Percentiles rank a stretch among this genome's conserved stretches.
These are phyloP conservation scores for Crocidura indochinensis DNA, from an alignment of 2,797 vertebrate species.

Conservation along the genomic window DNA sequence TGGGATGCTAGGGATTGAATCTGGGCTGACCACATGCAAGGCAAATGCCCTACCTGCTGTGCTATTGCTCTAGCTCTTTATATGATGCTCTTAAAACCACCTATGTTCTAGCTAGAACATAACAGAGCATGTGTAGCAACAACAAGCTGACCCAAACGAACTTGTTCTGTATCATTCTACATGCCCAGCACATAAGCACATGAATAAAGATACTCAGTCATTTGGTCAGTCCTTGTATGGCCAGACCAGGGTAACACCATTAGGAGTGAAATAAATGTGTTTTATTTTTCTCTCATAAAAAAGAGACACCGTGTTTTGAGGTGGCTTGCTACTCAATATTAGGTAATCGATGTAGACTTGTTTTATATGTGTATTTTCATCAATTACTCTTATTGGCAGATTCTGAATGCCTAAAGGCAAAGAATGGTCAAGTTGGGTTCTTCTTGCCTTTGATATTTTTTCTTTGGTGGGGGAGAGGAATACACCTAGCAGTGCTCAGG, in stretches of 20 bases:
- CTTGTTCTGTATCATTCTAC: neutral
- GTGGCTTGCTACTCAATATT: neutral
- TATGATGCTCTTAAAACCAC: neutral
- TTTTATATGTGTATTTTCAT: neutral
- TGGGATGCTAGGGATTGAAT: no score
- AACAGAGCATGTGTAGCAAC: neutral
- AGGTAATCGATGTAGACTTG: neutral
- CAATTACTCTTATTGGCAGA: neutral
- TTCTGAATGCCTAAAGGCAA: conserved; percentile 11
- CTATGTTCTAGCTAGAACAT: neutral
- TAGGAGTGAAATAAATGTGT: neutral
- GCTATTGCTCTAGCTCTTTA: no score
- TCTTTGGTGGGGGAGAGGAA: no score
- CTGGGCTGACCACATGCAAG: no score
- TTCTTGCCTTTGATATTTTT: neutral
- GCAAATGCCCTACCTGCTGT: no score
- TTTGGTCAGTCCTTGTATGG: neutral
- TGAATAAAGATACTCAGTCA: neutral
- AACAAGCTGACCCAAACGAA: neutral
- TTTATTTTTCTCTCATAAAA: neutral
- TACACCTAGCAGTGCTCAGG: no score
- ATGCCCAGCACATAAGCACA: neutral
- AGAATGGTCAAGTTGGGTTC: neutral
- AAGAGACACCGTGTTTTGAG: conserved; percentile 10
- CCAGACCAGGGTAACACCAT: neutral